Evolutionary conservation across 2,888 invertebrate genomes (phyloP), one percentile per base, ranked within the genome.

Genomic region (Nemotelus nigrinus): DNA sequence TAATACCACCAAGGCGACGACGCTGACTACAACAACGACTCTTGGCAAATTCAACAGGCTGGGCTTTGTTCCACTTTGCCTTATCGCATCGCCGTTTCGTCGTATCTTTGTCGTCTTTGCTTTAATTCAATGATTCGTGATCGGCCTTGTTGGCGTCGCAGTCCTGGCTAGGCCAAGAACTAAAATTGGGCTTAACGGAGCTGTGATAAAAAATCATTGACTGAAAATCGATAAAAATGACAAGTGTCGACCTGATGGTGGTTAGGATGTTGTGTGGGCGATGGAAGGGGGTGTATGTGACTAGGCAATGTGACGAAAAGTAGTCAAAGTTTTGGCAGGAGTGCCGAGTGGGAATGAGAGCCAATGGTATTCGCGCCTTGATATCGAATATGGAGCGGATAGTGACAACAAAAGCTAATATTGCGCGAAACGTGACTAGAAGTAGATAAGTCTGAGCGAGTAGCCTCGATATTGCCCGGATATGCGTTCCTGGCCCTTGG

Each of bases 211-310:
- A 70, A 68, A 60, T 53, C 75, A 70, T 50, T 78, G 79, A 79
- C 77, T 79, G 71, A 77, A 79, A 79, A 79, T 79, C 79, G 71
- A 79, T 79, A 76, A 58, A 75, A 72, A 79, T 79, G 79, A 77
- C 79, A 76, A 77, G 76, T 75, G 71, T 60, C 44, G 63, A 48
- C 44, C 55, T n/a, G 76, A n/a, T 67, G 64, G 53, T n/a, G 45
- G 3, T 3, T 25, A 43, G 44, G n/a, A 41, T 10, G 8, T 10
- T 10, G 70, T 53, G 41, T 70, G 50, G 10, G n/a, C 58, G 10
- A 10, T 0, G 44, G 45, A 65, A 43, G 41, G 25, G 60, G 60
- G 41, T 60, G 60, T 25, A 25, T 25, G 25, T 25, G 25, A 25
- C 25, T 47, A 44, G 6, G 47, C 65, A 50, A 8, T 5, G 48